These are phyloP conservation scores for Halocynthia roretzi DNA, from an alignment of 23 tunicate species.

Conservation along the genomic window DNA sequence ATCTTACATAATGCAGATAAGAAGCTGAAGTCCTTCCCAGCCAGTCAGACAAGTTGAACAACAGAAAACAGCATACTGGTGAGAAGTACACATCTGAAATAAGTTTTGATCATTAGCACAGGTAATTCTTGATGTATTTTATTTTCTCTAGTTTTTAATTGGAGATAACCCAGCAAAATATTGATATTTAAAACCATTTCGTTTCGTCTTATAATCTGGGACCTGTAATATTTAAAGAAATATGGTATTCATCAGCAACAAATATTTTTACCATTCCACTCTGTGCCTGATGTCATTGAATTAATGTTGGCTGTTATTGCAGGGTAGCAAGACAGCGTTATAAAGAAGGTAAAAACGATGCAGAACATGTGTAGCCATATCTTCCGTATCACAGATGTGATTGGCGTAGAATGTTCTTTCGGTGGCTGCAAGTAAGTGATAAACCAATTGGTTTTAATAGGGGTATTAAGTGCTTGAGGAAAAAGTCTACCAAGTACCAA, in stretches of 20 bases:
- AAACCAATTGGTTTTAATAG: no score
- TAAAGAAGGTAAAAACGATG: constrained; percentile 49
- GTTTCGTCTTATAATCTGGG: no score
- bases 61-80: constrained; percentile 72
- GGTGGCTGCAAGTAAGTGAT: no score
- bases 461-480: no score
- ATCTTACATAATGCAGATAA: constrained; percentile 57
- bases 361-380: constrained; percentile 52
- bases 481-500: no score
- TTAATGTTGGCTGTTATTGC: constrained; percentile 61
- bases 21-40: constrained; percentile 72
- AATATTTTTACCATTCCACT: constrained; percentile 39
- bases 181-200: no score
- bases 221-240: no score
- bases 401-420: no score
- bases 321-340: constrained; percentile 88
- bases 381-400: constrained; percentile 26
- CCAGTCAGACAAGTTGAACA: constrained; percentile 76
- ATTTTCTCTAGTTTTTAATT: no score
- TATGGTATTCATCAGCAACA: not conserved
- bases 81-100: constrained; percentile 67
- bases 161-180: no score
- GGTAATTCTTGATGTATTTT: no score
- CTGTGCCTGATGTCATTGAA: constrained; percentile 25
- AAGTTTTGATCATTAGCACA: not conserved